Percentiles rank a stretch among this genome's conserved stretches.
Conservation (phyloP, 1,140 invertebrate species). For the Pachypsylla venusta region DNA sequence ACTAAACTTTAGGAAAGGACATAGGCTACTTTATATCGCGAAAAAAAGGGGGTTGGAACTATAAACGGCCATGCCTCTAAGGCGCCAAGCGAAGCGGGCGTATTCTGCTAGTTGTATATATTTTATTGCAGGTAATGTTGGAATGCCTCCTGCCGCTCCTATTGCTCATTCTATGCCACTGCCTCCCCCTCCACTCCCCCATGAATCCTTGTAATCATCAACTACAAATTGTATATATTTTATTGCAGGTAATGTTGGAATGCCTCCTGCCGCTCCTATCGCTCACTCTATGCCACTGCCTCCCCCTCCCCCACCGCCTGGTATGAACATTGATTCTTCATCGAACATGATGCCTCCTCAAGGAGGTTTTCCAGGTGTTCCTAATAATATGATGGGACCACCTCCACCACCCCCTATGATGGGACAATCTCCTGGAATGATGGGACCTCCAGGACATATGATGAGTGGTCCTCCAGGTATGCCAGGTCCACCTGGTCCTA, state of each 20-base stretch:
- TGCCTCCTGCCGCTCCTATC: not conserved
- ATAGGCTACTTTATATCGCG: too few species aligned
- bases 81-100: too few species aligned
- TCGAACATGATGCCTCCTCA: conserved; percentile 10
- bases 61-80: too few species aligned
- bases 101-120: too few species aligned
- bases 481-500: conserved; percentile 11
- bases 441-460: conserved; percentile 17
- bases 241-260: not conserved
- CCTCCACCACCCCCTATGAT: not conserved
- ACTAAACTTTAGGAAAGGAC: too few species aligned
- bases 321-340: conserved; percentile 2
- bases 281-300: conserved; percentile 1
- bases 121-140: not conserved
- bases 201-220: too few species aligned
- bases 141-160: not conserved
- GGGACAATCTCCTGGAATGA: conserved; percentile 6
- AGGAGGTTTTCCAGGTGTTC: too few species aligned
- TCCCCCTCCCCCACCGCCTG: conserved; percentile 12
- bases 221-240: too few species aligned
- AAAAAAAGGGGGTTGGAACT: too few species aligned
- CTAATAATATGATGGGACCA: conserved; percentile 15
- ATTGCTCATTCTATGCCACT: not conserved
- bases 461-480: conserved; percentile 8
- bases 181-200: conserved; percentile 13